Percentiles rank a stretch among this genome's conserved stretches.
Conservation (phyloP, 2,888 invertebrate genomes). For the Rotaria macrura region DNA sequence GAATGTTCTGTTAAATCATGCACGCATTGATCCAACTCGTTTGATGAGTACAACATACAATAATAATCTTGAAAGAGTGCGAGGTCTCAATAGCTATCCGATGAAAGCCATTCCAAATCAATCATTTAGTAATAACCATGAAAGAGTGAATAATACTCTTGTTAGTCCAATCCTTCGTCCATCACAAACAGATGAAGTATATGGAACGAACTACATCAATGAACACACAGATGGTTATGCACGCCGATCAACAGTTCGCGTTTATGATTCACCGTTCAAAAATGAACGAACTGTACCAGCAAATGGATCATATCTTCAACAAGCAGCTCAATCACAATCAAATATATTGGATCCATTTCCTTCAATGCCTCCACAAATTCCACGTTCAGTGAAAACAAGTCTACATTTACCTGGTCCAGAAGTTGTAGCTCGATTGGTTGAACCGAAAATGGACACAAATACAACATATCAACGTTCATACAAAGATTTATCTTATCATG, state of each 20-base stretch:
- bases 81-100: neutral
- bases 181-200: constrained; percentile 7
- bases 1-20: constrained; percentile 38
- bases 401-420: neutral
- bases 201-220: constrained; percentile 19
- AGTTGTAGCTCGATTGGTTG: constrained; percentile 18
- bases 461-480: constrained; percentile 24
- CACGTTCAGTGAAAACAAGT: constrained; percentile 20
- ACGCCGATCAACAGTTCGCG: constrained; percentile 19
- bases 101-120: neutral
- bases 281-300: constrained; percentile 1
- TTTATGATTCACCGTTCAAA: constrained; percentile 32
- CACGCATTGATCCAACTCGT: neutral
- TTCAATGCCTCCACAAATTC: neutral
- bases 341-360: neutral
- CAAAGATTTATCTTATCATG: constrained; percentile 12
- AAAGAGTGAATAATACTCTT: neutral
- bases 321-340: neutral
- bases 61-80: neutral
- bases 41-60: constrained; percentile 11
- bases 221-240: constrained; percentile 30
- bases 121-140: neutral
- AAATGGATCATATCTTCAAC: neutral
- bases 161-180: constrained; percentile 11
- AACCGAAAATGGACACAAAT: neutral